Base-by-base conservation (phyloP, 2,888 invertebrate species). In the Sipha maydis region DNA sequence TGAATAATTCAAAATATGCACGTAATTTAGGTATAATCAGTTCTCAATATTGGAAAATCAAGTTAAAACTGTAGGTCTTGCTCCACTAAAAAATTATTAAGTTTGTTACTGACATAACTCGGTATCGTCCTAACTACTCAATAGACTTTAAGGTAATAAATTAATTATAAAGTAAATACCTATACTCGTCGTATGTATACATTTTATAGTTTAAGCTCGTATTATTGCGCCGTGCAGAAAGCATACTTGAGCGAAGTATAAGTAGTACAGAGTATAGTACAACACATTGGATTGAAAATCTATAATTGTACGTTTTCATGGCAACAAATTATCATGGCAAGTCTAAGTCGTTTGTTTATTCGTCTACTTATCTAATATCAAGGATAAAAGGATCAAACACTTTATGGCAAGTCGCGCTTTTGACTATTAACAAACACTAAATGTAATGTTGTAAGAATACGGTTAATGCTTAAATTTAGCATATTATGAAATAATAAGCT, bases 101-200 rank as follows among this genome's bases (percentile, higher is more conserved):
- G 11, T 38, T 5, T 73, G 17, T 19, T 73, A 25, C n/a, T 41
- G 54, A 78, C 75, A 73, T n/a, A 48, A 34, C 9, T 61, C 19
- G 75, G 83, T 75, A 83, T 56, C 21, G 56, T 19, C 38, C 61
- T 61, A 84, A 61, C 48, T 76, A 69, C 1, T 34, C 1, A 82
- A 41, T 78, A 8, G 19, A 3, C 34, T 73, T 34, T 73, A 11
- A 28, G 61, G 21, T 38, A n/a, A 31, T 38, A 56, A 76, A 84
- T 76, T 61, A 41, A 84, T 84, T 84, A 76, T 61, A 84, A 84
- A 84, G 75, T 28, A 3, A 56, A n/a, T 34, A 38, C 28, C n/a
- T 69, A 28, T 48, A 31, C 41, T 38, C 8, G 38, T 75, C 21
- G 9, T 17, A 28, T 31, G 21, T 34, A 56, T 75, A 69, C 61